Evolutionary conservation across 2,888 invertebrate genomes (phyloP), one percentile per base, ranked within the genome.

Genomic region (Nephrotoma guestfalica): DNA sequence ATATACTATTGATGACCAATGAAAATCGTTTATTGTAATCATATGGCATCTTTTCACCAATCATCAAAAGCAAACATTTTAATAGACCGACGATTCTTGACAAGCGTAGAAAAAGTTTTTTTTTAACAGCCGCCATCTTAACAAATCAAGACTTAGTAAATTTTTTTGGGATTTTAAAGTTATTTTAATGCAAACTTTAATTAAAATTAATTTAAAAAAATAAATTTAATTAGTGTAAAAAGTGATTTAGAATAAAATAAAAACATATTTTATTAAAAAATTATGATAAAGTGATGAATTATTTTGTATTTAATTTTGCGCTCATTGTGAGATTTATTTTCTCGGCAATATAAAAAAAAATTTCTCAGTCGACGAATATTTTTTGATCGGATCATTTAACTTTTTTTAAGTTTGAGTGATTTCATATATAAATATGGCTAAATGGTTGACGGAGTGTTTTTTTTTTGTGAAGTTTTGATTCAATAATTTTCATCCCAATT

Each of bases 81-180:
- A 92, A 90, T 91, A 92, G 93, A 92, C 93, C 92, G 93, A 93
- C 93, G 92, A 92, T 92, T 93, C 93, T 94, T 96, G 96, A 96
- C 96, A 96, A 96, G 96, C 96, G 96, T 96, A 96, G 95, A 96
- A 96, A 96, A 96, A 96, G 95, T 96, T 96, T 71, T 71, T 94
- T 96, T 89, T 88, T 88, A 88, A 89, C 95, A 96, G 96, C 96
- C 96, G 96, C 97, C 97, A 97, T 97, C 95, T 97, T 97, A 96
- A 94, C 94, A 94, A 94, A 94, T 93, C 93, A 93, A 93, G 94
- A 94, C 94, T 94, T 93, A 93, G 86, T 86, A 86, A 57, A 86
- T 51, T 86, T 86, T 84, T 86, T 86, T 51, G 94, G 94, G 94
- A 94, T 95, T 94, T 51, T 51, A 86, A 86, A 93, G 93, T 51